Percentiles rank a stretch among this genome's conserved stretches.
Evolutionary conservation across 2,797 vertebrate genomes (phyloP).

Genomic region (Ispidina picta): DNA sequence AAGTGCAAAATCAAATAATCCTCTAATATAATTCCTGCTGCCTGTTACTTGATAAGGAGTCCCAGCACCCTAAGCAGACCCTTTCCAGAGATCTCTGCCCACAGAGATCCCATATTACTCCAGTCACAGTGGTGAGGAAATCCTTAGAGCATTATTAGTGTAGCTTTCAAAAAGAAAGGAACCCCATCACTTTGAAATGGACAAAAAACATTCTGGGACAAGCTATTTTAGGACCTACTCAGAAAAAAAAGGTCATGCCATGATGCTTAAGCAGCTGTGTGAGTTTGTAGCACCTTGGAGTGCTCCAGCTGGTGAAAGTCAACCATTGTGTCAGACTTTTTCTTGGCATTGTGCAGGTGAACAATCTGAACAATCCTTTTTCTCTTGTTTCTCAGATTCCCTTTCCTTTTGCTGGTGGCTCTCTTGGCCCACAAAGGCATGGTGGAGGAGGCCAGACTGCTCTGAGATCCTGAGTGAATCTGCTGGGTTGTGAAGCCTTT

Average conservation of each 20-base stretch:
- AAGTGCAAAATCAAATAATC: conserved; percentile 26
- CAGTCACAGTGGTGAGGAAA: neutral
- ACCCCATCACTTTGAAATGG: neutral
- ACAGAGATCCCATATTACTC: neutral
- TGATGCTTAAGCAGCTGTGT: neutral
- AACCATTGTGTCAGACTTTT: neutral
- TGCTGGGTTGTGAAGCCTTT: fast-evolving
- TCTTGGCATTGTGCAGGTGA: neutral
- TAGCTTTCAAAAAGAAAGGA: neutral
- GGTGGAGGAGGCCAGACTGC: neutral
- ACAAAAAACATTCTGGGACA: neutral
- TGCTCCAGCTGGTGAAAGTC: neutral
- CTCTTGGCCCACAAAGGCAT: neutral
- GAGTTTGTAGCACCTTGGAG: neutral
- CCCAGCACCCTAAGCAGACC: neutral
- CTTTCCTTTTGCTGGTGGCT: neutral
- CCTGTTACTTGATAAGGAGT: neutral
- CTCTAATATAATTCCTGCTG: neutral
- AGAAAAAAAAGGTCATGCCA: neutral
- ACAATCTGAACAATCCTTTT: neutral
- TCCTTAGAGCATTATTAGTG: neutral
- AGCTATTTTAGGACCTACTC: neutral
- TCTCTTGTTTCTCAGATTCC: neutral
- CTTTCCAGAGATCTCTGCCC: neutral
- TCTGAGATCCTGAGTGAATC: neutral